Base-by-base conservation (phyloP, 2,888 invertebrate genomes). In the Stictocephala bisonia region DNA sequence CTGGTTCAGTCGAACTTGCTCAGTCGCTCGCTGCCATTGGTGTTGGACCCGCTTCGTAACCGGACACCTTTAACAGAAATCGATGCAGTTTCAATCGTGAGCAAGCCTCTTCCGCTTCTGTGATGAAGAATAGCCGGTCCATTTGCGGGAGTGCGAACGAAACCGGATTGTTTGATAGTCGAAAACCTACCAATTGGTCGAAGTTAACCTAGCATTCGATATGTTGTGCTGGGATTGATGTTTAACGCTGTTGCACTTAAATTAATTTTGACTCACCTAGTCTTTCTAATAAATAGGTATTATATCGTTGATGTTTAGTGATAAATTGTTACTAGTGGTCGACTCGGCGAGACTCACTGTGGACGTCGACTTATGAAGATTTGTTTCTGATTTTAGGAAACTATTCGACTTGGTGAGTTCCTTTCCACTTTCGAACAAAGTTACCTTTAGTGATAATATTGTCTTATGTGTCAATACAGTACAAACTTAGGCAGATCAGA, bases 141-240 rank as follows among this genome's bases (percentile, higher is more conserved):
- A 35, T 60, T 7, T n/a, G 35, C 60, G 60, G 13, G 40, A 40
- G 60, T 60, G 60, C 22, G 31, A 31, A 15, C 1, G 40, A 35
- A 40, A 1, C n/a, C 35, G 31, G 22, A 35, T 22, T 22, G 18
- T 35, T 22, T 13, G 22, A 22, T 40, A 31, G 24, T 15, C 56
- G 40, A 35, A 22, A 20, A 35, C 29, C 69, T 53, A 22, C 24
- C 40, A 29, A 51, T 53, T 51, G 69, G 69, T 35, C 51, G 20
- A 69, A 31, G 50, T 27, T 69, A 51, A 69, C 69, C 69, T 69
- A 69, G 69, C 69, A 69, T 69, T 53, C 69, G 40, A 69, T 69
- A 53, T 69, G 53, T 40, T 27, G 22, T 53, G 27, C 35, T 35
- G 60, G 29, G 60, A 60, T 60, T 60, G 60, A 60, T 60, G 60